phyloP scores from a whole-genome alignment of 2,888 invertebrate species.

The Oxyscelio sp. region DNA sequence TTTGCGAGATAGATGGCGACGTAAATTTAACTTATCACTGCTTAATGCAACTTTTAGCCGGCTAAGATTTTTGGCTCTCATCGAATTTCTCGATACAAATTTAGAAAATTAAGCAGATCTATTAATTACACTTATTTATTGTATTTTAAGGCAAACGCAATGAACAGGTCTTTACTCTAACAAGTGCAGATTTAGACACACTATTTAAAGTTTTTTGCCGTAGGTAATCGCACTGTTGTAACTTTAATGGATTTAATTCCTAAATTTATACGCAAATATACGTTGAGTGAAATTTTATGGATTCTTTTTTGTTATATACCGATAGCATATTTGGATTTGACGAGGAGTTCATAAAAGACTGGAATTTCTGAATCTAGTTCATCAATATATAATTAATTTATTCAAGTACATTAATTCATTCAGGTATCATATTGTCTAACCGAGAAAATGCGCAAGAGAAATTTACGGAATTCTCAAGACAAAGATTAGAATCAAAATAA shows the following conservation, averaged over 20 bases:
- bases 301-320: conserved; percentile 55
- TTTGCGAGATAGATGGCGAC: conserved; percentile 44
- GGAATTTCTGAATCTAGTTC: conserved; percentile 29
- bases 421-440: too few relatives aligned
- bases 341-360: conserved; percentile 38
- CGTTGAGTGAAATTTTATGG: conserved; percentile 59
- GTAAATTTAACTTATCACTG: conserved; percentile 41
- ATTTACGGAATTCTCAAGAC: background rate
- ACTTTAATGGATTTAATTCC: conserved; percentile 47
- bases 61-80: conserved; percentile 42
- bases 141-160: background rate
- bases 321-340: conserved; percentile 50
- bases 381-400: conserved; percentile 9
- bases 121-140: conserved; percentile 40
- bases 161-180: conserved; percentile 3
- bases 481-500: background rate
- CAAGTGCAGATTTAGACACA: conserved; percentile 17
- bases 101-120: conserved; percentile 30
- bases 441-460: too few relatives aligned
- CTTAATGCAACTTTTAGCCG: conserved; percentile 35
- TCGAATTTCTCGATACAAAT: conserved; percentile 30
- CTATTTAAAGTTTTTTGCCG: conserved; percentile 6
- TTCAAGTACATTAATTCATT: too few relatives aligned
- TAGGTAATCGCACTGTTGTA: conserved; percentile 34
- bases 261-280: conserved; percentile 59